phyloP scores from a whole-genome alignment of 2,888 invertebrate species.

The Oscheius myriophilus region DNA sequence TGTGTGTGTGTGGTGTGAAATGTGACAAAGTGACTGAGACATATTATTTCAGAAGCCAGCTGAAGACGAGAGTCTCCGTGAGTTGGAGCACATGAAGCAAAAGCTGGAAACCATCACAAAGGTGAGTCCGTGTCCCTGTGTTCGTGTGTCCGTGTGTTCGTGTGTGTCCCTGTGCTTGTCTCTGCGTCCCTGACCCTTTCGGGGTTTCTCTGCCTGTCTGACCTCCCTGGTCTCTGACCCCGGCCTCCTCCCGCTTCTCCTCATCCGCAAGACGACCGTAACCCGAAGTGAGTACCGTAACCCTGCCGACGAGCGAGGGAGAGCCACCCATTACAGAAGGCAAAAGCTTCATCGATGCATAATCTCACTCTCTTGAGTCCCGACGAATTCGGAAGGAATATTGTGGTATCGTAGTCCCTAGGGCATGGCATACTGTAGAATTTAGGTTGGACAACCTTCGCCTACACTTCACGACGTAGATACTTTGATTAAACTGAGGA shows the following conservation, averaged over 20 bases:
- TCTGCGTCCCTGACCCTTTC: constrained; percentile 6
- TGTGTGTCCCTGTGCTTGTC: constrained; percentile 32
- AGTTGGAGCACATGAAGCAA: constrained; percentile 66
- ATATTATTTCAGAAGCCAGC: constrained; percentile 33
- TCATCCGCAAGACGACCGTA: constrained; percentile 10
- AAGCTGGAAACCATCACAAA: constrained; percentile 65
- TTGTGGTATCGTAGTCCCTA: constrained; percentile 20
- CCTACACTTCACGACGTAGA: constrained; percentile 50
- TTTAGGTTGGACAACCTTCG: constrained; percentile 35
- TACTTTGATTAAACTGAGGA: constrained; percentile 57
- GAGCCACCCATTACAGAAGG: constrained; percentile 26
- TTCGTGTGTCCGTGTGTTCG: constrained; percentile 34
- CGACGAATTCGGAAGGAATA: constrained; percentile 27
- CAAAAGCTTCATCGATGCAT: constrained; percentile 43
- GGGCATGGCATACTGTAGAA: not conserved
- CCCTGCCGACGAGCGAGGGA: constrained; percentile 19
- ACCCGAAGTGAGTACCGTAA: not conserved
- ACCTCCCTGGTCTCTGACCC: constrained; percentile 28
- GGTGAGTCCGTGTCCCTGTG: constrained; percentile 54
- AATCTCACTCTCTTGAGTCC: constrained; percentile 37
- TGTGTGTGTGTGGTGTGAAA: too few relatives aligned
- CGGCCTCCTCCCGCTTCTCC: constrained; percentile 18
- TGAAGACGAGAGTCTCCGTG: constrained; percentile 63
- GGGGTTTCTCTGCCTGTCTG: constrained; percentile 14
- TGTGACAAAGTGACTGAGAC: too few relatives aligned